Base-by-base conservation (phyloP, 2,888 invertebrate genomes). In the Actias luna region DNA sequence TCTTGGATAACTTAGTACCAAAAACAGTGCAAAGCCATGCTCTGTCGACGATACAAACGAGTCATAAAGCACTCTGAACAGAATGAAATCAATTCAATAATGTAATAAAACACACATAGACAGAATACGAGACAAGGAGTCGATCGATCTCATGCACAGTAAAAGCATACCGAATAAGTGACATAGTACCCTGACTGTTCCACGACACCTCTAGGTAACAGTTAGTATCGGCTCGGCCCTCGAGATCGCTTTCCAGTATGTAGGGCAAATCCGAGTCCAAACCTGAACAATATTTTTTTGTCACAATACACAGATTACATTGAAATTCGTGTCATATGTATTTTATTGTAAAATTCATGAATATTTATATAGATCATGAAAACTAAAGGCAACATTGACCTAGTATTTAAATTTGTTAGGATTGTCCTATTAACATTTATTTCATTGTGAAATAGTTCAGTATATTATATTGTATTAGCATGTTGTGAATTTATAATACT, bases 171-270 rank as follows among this genome's bases (percentile, higher is more conserved):
- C 75, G 73, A 79, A 75, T 74, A 78, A 78, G 69, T 75, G 70
- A 73, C 71, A 65, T 63, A 71, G 82, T 92, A 91, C 92, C 87
- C 93, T 93, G 80, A 87, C 84, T 76, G 83, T 90, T 74, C 93
- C 93, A 84, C 79, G 93, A 87, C 85, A 94, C 84, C 84, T 94
- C 90, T 86, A 93, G 82, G 91, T 92, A 87, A 92, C 93, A 87
- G 90, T 92, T 84, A 93, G 91, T 77, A 90, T 90, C 80, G 85
- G 85, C 85, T 85, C 86, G 80, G 86, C 87, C 80, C 89, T 92
- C 84, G 84, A 90, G 75, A 88, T 93, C 92, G 79, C 85, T 83
- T 84, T 91, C 91, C 89, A 85, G 74, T 80, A 89, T 87, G 82
- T 90, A 90, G 69, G 89, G 87, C 78, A 88, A 81, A 75, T 92